A percentile compares a stretch with the other conserved stretches of the same genome.
phyloP scores from a whole-genome alignment of 2,888 invertebrate genomes.

The Volucella inanis region DNA sequence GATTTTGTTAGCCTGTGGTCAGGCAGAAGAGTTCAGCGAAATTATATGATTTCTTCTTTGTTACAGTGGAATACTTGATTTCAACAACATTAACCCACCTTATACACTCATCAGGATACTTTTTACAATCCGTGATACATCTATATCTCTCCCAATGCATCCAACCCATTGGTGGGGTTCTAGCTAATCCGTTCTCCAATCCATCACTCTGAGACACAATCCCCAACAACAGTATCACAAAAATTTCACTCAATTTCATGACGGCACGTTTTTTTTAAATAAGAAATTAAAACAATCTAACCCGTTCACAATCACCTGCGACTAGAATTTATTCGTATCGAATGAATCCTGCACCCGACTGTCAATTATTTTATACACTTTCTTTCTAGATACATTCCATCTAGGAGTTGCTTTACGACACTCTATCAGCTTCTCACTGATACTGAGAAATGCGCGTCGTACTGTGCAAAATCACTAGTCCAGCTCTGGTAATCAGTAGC shows the following conservation, averaged over 20 bases:
- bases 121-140: conserved; percentile 86
- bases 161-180: conserved; percentile 89
- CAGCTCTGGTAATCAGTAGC: conserved; percentile 57
- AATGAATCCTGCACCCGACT: conserved; percentile 59
- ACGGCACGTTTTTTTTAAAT: not conserved
- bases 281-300: conserved; percentile 1
- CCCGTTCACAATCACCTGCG: conserved; percentile 41
- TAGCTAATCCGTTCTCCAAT: conserved; percentile 86
- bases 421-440: conserved; percentile 33
- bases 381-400: not conserved
- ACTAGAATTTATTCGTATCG: conserved; percentile 16
- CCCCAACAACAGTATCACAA: conserved; percentile 29
- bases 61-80: conserved; percentile 15
- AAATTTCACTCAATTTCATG: conserved; percentile 49
- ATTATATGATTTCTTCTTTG: not conserved
- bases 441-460: conserved; percentile 35
- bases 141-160: conserved; percentile 87
- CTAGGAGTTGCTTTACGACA: conserved; percentile 7
- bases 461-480: conserved; percentile 33
- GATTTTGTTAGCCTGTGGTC: too few relatives aligned
- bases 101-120: conserved; percentile 86
- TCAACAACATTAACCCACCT: conserved; percentile 82
- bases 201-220: conserved; percentile 7
- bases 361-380: conserved; percentile 54
- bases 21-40: too few relatives aligned